These are phyloP conservation scores for Leucania comma DNA, from an alignment of 2,888 invertebrate genomes.

Conservation along the genomic window DNA sequence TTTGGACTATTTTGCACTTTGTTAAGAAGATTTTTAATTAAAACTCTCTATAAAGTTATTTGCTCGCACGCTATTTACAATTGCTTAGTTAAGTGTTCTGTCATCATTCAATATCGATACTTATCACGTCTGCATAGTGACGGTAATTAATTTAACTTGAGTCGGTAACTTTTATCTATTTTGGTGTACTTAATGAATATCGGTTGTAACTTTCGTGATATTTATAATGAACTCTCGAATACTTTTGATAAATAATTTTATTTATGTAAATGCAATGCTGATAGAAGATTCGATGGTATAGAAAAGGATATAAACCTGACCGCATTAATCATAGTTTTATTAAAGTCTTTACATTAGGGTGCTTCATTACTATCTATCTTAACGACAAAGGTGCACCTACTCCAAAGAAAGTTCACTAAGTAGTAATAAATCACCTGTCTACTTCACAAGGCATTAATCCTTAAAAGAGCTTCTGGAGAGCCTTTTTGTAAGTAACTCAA, in stretches of 20 bases:
- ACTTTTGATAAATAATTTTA: not conserved
- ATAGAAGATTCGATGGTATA: not conserved
- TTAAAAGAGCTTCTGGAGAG: conserved; percentile 27
- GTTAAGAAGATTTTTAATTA: too few relatives aligned
- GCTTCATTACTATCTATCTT: not conserved
- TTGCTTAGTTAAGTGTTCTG: too few relatives aligned
- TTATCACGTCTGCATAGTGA: too few relatives aligned
- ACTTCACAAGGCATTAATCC: conserved; percentile 31
- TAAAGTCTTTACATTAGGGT: not conserved
- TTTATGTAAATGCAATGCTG: not conserved
- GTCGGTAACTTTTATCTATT: too few relatives aligned
- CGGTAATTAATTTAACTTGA: too few relatives aligned
- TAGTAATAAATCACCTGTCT: conserved; percentile 48
- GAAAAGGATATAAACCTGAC: not conserved
- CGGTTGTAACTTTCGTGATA: too few relatives aligned
- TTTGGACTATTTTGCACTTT: too few relatives aligned
- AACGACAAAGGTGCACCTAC: conserved; percentile 1
- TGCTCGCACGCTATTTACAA: too few relatives aligned
- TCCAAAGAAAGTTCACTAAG: conserved; percentile 19
- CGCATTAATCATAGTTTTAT: not conserved
- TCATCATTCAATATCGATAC: too few relatives aligned
- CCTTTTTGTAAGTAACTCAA: conserved; percentile 32
- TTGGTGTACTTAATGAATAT: too few relatives aligned
- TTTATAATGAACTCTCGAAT: not conserved
- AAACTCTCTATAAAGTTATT: too few relatives aligned